These are phyloP conservation scores for Gasterosteus aculeatus DNA, from an alignment of 2,113 vertebrate genomes.

Conservation along the genomic window DNA sequence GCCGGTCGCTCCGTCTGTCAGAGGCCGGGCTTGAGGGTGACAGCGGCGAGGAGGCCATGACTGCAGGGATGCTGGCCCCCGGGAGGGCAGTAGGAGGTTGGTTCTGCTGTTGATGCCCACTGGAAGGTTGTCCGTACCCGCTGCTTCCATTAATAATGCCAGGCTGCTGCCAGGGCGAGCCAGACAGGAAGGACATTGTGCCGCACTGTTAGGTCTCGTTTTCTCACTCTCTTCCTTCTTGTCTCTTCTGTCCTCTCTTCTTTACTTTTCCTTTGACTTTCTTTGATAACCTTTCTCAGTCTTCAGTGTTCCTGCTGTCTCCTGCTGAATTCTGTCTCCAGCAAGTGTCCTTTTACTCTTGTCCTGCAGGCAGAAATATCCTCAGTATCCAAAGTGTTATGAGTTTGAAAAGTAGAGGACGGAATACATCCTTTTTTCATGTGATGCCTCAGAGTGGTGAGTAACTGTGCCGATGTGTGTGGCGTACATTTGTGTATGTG, in stretches of 20 bases:
- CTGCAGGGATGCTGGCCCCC: constrained; percentile 49
- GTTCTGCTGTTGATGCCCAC: constrained; percentile 60
- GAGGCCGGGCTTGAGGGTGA: constrained; percentile 45
- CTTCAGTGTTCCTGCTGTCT: constrained; percentile 68
- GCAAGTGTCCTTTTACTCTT: constrained; percentile 31
- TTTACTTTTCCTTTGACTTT: constrained; percentile 36
- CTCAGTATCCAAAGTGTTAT: constrained; percentile 55
- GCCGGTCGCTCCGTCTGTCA: constrained; percentile 50
- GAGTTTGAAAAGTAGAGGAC: constrained; percentile 51
- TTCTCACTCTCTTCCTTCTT: constrained; percentile 33
- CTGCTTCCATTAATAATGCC: constrained; percentile 57
- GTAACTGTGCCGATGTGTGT: constrained; percentile 24
- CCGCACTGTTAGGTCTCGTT: constrained; percentile 32
- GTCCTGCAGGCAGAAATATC: constrained; percentile 53
- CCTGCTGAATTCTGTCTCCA: constrained; percentile 30
- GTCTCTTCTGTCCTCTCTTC: constrained; percentile 22
- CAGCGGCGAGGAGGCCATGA: constrained; percentile 50
- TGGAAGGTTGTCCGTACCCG: constrained; percentile 64
- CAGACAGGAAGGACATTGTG: constrained; percentile 83
- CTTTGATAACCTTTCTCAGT: constrained; percentile 54
- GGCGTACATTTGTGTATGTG: constrained; percentile 21
- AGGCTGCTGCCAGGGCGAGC: constrained; percentile 70
- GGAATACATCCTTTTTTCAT: constrained; percentile 24
- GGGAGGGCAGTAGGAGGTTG: constrained; percentile 39
- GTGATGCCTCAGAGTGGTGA: constrained; percentile 35